Base-by-base conservation (phyloP, 2,113 vertebrate species). In the Dasyornis broadbenti region DNA sequence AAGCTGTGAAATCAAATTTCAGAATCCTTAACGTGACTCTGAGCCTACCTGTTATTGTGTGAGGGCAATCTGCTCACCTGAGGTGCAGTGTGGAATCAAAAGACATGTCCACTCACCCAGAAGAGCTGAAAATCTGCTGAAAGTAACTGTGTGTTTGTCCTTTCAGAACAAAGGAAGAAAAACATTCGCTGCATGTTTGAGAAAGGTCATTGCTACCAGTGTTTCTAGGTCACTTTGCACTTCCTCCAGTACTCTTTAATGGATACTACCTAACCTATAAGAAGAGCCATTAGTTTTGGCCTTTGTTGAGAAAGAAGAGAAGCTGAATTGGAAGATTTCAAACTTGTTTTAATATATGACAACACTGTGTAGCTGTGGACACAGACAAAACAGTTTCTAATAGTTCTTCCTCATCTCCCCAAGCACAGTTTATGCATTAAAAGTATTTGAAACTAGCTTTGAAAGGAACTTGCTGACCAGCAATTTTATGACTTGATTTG, bases 401-500 rank as follows among this genome's bases (percentile, higher is more conserved):
- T 30, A 61, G 45, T 39, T 93, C 90, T 86, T 50, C 33, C 37
- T 70, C 52, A 79, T 81, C 78, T 91, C 86, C 44, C 63, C 44
- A 76, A 87, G 76, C 28, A 45, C 35, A 56, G 11, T 86, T 96
- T 87, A 60, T 92, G 64, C 57, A 93, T 91, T 69, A 75, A 69
- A 96, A 93, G 37, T 93, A 68, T 93, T 88, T 80, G 59, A 93
- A 96, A 59, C 70, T 91, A 92, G 95, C 66, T 96, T 93, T 81
- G n/a, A 81, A 93, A 91, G 45, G 66, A 96, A 92, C 56, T 76
- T 97, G 91, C 95, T 97, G 96, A 96, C 95, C 81, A 88, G 79
- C 75, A 92, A 78, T 95, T 96, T 96, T 89, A 68, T 82, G 40
- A 82, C 86, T 94, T 94, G 88, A 95, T 97, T 97, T 96, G 83